Conservation (phyloP, 1,140 invertebrate species). For the Aleiodes sp. region DNA sequence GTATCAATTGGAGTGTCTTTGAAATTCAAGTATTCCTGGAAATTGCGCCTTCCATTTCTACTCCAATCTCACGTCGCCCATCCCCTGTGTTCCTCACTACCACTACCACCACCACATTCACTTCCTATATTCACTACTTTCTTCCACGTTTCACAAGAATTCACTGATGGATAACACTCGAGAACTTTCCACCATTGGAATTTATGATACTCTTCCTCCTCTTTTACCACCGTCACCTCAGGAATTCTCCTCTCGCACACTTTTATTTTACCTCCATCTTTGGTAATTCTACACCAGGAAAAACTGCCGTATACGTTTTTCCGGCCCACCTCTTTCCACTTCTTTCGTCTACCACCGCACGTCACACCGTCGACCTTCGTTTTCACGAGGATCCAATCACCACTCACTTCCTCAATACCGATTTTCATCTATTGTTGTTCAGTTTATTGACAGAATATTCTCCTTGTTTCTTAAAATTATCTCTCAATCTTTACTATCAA, state of each 20-base stretch:
- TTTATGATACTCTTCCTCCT: neutral
- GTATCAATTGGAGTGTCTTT: neutral
- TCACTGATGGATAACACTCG: neutral
- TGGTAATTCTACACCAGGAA: neutral
- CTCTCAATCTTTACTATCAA: no score
- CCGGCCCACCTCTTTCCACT: neutral
- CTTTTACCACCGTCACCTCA: neutral
- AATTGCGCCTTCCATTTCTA: constrained; percentile 3
- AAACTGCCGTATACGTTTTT: neutral
- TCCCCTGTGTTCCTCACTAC: neutral
- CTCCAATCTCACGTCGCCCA: constrained; percentile 24
- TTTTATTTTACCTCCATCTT: neutral
- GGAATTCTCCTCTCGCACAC: neutral
- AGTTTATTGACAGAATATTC: neutral
- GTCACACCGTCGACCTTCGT: constrained; percentile 11
- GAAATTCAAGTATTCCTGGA: constrained; percentile 15
- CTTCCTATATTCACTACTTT: neutral
- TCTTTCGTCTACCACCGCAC: neutral
- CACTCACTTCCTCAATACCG: neutral
- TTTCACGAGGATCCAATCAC: constrained; percentile 1
- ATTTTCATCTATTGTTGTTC: neutral
- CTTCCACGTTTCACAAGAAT: neutral
- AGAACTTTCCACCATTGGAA: neutral
- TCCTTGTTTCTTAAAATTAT: no score
- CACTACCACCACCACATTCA: neutral